Evolutionary conservation across 2,888 invertebrate species (phyloP).

Genomic region (Drosophila gaucha): DNA sequence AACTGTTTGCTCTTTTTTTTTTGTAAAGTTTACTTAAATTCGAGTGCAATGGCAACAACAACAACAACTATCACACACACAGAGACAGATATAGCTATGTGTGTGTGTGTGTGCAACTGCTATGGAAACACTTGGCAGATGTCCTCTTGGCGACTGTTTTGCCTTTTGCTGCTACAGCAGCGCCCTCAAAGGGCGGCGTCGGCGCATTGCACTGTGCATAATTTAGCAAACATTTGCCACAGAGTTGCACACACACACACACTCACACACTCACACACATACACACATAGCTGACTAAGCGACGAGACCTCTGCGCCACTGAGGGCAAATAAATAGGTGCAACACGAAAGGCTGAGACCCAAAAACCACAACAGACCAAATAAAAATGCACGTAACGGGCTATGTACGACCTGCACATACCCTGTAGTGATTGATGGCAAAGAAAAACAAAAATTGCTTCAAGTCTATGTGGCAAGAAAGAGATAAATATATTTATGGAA

Average conservation of each 20-base stretch:
- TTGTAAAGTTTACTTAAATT: slow-evolving; percentile 57
- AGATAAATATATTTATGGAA: no score
- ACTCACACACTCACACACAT: not conserved
- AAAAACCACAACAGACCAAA: slow-evolving; percentile 4
- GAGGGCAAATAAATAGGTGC: slow-evolving; percentile 23
- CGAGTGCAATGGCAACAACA: slow-evolving; percentile 41
- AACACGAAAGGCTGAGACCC: not conserved
- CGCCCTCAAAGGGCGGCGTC: slow-evolving; percentile 30
- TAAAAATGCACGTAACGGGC: not conserved
- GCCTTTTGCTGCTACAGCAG: slow-evolving; percentile 16
- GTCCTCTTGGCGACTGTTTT: slow-evolving; percentile 19
- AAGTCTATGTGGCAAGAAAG: no score
- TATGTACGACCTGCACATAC: not conserved
- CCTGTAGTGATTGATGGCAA: not conserved
- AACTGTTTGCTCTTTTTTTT: slow-evolving; percentile 15
- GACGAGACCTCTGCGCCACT: slow-evolving; percentile 8
- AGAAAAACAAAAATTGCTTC: no score
- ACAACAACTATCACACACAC: slow-evolving; percentile 5
- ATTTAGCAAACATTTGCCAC: slow-evolving; percentile 63
- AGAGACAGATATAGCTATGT: not conserved
- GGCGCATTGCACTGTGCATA: slow-evolving; percentile 59
- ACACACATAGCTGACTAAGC: slow-evolving; percentile 1
- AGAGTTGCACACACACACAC: slow-evolving; percentile 14
- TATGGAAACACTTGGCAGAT: slow-evolving; percentile 27
- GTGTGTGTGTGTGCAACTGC: not conserved